Evolutionary conservation across 2,888 invertebrate species (phyloP), one percentile per base, ranked within the genome.

Genomic region (Ophioninae sp.): DNA sequence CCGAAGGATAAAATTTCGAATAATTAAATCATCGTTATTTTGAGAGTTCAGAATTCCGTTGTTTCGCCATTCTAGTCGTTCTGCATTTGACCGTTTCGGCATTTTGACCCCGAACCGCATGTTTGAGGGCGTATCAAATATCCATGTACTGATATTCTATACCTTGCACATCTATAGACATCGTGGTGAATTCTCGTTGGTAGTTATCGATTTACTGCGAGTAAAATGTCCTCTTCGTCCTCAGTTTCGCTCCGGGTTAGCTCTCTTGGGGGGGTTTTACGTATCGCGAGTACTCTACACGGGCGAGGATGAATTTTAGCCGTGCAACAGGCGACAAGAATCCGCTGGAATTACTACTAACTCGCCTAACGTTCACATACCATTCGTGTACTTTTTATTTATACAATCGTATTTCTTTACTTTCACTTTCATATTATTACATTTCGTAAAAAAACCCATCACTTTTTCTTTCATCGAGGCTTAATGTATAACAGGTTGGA

Each of bases 151-250:
- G 13, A 5, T 44, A 44, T 13, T 44, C 2, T 44, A 17, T 13
- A 44, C 10, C 44, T 44, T 44, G 13, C 44, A 9, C 44, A 17
- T 44, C 44, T 44, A 44, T 44, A 44, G 2, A 41, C 41, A 41
- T 0, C 44, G 3, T 67, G 71, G 59, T 59, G 65, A 75, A 74
- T 73, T 81, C 75, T 59, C 61, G 81, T 61, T 65, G 61, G 79
- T 71, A 72, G 79, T 81, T 84, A 84, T 84, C 84, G 84, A 84
- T 84, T 73, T 73, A 76, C 81, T 61, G 39, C 58, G 63, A 81
- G 84, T 65, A 72, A 73, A 56, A 73, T 67, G 23, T 58, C 56
- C 63, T 51, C 61, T 23, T 68, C 73, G 63, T 17, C 30, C 63
- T 44, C 65, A 65, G 65, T 65, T 65, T 65, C 64, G 2, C 37